A percentile compares a stretch with the other conserved stretches of the same genome.
These are phyloP conservation scores for Drosophila macrospina DNA, from an alignment of 2,888 invertebrate genomes.

Conservation along the genomic window DNA sequence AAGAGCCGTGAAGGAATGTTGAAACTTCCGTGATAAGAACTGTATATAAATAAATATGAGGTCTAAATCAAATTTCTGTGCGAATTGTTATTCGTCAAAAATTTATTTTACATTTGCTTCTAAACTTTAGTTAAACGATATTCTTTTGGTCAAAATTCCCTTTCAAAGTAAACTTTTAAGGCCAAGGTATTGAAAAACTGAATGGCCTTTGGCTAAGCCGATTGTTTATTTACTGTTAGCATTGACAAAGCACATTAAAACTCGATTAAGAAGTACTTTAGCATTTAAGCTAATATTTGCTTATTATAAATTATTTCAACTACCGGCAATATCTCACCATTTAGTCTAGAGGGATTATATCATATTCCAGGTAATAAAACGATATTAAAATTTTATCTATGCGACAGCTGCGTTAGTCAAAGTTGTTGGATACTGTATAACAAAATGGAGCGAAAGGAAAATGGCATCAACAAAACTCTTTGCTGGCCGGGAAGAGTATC, in stretches of 20 bases:
- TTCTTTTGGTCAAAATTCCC: background rate
- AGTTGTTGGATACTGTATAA: slow-evolving; percentile 76
- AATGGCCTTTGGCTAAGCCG: slow-evolving; percentile 4
- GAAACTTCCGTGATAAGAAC: slow-evolving; percentile 49
- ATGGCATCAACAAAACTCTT: slow-evolving; percentile 63
- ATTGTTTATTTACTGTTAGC: slow-evolving; percentile 1
- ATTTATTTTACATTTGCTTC: background rate
- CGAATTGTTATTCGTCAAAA: background rate
- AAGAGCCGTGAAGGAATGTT: slow-evolving; percentile 48
- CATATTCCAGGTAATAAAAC: slow-evolving; percentile 8
- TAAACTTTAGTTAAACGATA: background rate
- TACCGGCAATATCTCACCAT: slow-evolving; percentile 3
- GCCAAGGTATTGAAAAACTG: slow-evolving; percentile 13
- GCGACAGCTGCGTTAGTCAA: slow-evolving; percentile 70
- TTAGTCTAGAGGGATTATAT: background rate
- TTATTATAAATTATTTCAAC: slow-evolving; percentile 1
- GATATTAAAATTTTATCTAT: slow-evolving; percentile 3
- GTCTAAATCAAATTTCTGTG: slow-evolving; percentile 4
- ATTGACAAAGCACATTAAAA: background rate
- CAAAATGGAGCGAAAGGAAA: slow-evolving; percentile 75
- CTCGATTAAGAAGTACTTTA: background rate
- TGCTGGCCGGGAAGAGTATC: slow-evolving; percentile 84
- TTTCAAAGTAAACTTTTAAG: slow-evolving; percentile 5
- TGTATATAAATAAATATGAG: slow-evolving; percentile 45
- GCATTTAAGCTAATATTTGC: slow-evolving; percentile 1